phyloP scores from a whole-genome alignment of 2,888 invertebrate genomes.

The Rhimphoctona megacephalus region DNA sequence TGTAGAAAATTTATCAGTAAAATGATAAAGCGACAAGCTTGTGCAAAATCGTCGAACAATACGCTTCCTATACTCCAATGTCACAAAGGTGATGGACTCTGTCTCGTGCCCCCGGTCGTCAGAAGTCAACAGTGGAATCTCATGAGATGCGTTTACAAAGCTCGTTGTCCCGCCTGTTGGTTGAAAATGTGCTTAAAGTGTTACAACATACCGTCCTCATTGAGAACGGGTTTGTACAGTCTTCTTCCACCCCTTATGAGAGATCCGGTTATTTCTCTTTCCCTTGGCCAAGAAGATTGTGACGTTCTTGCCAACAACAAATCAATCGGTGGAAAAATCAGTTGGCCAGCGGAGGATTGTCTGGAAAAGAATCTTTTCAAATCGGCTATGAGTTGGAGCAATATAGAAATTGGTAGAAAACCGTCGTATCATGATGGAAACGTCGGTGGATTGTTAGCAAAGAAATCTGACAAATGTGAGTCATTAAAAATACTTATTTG shows the following conservation, averaged over 20 bases:
- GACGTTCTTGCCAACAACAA: constrained; percentile 78
- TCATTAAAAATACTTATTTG: background rate
- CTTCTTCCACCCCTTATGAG: constrained; percentile 90
- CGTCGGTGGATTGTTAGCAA: constrained; percentile 76
- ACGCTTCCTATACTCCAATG: constrained; percentile 88
- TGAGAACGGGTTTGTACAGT: constrained; percentile 89
- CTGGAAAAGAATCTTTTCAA: constrained; percentile 81
- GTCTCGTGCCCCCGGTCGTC: constrained; percentile 90
- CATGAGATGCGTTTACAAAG: constrained; percentile 89
- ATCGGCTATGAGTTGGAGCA: constrained; percentile 82
- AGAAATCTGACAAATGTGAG: constrained; percentile 81
- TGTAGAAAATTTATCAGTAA: constrained; percentile 95
- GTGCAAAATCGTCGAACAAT: constrained; percentile 86
- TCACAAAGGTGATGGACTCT: constrained; percentile 90
- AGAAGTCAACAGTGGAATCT: constrained; percentile 90
- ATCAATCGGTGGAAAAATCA: constrained; percentile 77
- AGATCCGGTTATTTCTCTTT: constrained; percentile 79
- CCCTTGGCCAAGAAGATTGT: constrained; percentile 75
- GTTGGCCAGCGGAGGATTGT: constrained; percentile 82
- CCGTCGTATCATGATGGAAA: constrained; percentile 75
- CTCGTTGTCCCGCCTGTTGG: constrained; percentile 95
- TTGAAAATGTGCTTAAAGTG: constrained; percentile 93
- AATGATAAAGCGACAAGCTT: constrained; percentile 90
- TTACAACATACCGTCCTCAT: constrained; percentile 91
- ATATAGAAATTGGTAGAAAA: constrained; percentile 79